Base-by-base conservation (phyloP, 2,113 vertebrate genomes). In the Ctenodactylus gundi region DNA sequence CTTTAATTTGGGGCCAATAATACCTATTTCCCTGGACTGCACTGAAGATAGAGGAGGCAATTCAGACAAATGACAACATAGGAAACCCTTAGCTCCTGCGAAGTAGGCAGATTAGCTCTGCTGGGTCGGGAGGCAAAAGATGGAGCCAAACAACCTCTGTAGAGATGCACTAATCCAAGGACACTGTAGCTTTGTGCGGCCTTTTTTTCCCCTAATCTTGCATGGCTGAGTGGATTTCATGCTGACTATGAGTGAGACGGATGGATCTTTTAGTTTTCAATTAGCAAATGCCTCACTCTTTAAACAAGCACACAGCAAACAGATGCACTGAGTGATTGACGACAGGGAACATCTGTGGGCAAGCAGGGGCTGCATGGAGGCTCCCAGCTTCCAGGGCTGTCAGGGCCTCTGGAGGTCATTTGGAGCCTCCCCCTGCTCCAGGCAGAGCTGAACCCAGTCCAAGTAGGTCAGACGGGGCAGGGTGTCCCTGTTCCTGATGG, bases 231-330 rank as follows among this genome's bases (percentile, higher is more conserved):
- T 96, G 91, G 72, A 93, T 95, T 95, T 94, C 94, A 91, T 23
- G 89, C 81, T 75, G 67, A 55, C 96, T 94, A 80, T 92, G 88
- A 97, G 95, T 75, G 93, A 97, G 85, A 96, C 13, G 41, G 81
- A 97, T 90, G 85, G 78, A 91, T 96, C 95, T 96, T 97, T 96
- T 82, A 88, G 87, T 95, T 96, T 97, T 97, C 94, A 97, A 97
- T 97, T 96, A 97, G 95, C 90, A 94, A 93, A 93, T 0, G 36
- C 91, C 90, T 97, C 18, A 1, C 80, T 97, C 83, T 97, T 97
- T 95, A 96, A 97, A 95, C 90, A 96, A 95, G 73, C 23, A 1
- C 81, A 36, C 72, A 55, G 62, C 62, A 92, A 94, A 94, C 84
- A 94, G 94, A 97, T 93, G 92, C 93, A 81, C 84, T 27, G 55